These are phyloP conservation scores for Epinephelus coioides DNA, from an alignment of 2,797 vertebrate species.

Conservation along the genomic window DNA sequence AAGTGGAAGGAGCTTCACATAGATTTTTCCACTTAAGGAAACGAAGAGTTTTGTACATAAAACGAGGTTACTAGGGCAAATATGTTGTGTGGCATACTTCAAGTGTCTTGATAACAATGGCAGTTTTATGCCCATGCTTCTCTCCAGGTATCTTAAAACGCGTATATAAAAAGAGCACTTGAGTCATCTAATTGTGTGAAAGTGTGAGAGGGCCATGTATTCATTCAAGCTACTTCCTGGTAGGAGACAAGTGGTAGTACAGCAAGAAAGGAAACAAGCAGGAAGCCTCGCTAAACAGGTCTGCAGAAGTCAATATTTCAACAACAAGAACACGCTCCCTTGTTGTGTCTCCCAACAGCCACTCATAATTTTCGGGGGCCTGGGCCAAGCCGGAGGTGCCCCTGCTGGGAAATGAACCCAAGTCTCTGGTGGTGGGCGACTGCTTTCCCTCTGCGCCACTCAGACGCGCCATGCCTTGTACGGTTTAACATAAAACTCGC, in stretches of 20 bases:
- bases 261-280: background rate
- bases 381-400: background rate
- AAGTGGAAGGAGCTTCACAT: too few species aligned
- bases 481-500: slow-evolving; percentile 32
- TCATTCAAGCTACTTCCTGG: background rate
- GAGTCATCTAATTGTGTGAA: background rate
- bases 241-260: background rate
- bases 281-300: background rate
- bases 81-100: too few species aligned
- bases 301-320: background rate
- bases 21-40: too few species aligned
- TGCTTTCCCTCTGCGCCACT: background rate
- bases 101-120: too few species aligned
- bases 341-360: background rate
- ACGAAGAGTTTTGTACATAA: too few species aligned
- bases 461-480: background rate
- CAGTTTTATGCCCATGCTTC: too few species aligned
- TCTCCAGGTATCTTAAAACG: background rate
- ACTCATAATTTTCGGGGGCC: background rate
- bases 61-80: too few species aligned
- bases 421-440: slow-evolving; percentile 31
- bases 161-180: background rate
- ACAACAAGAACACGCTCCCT: background rate
- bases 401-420: slow-evolving; percentile 31
- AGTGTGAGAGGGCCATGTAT: background rate